Base-by-base conservation (phyloP, 2,888 invertebrate species). In the Volucella bombylans region DNA sequence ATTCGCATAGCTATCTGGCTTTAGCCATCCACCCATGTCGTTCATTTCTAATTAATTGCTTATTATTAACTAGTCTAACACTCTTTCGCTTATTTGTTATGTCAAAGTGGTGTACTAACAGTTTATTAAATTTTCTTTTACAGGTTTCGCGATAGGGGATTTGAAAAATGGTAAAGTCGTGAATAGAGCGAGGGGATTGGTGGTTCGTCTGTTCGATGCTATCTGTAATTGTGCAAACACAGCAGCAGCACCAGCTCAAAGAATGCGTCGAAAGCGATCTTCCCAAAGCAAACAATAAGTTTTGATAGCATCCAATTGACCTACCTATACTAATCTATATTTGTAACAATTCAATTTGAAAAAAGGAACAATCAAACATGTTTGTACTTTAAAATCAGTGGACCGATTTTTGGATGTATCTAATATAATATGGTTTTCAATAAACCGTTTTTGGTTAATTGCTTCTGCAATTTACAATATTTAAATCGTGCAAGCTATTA, bases 201-300 rank as follows among this genome's bases (percentile, higher is more conserved):
- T 94, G 11, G 92, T 94, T 65, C 93, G 94, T 81, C 92, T 94
- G 89, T 94, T 94, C 87, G 94, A 94, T 89, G 94, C 94, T 8
- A 93, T 94, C 59, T 94, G 94, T 91, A 94, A 94, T 91, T 94
- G 94, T 88, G 94, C 94, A 79, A 94, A 94, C 88, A 93, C 94
- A 18, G 93, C 92, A 4, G 91, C 94, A 8, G 92, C 93, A 12
- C 93, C 94, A 52, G 94, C 94, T 3, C 89, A 90, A 49, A 90
- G 91, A 12, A 89, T 91, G 77, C 89, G 91, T 64, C 90, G 89
- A 72, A 90, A 90, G 86, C 87, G 89, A 45, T 86, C 89, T 18
- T 88, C 90, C 12, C 76, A 85, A 52, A 61, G 81, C 23, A 85
- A 85, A 47, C 59, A 85, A 80, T 57, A 31, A 52, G 47, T n/a